Evolutionary conservation across 1,140 invertebrate genomes (phyloP).

Genomic region (Xylocopa sonorina): DNA sequence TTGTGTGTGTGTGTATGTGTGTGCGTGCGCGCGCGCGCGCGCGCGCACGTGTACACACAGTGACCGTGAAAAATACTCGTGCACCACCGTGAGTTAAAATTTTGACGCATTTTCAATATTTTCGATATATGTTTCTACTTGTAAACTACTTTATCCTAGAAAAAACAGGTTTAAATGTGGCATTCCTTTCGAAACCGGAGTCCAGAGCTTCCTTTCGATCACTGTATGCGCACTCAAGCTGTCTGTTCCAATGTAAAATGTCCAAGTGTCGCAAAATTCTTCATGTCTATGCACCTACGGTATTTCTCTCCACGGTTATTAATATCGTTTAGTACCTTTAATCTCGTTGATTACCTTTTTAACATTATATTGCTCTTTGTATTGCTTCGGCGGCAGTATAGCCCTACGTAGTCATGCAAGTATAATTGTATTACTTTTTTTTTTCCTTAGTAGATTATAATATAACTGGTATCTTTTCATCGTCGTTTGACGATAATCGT

Average conservation of each 20-base stretch:
- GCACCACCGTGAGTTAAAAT: no score
- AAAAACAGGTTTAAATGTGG: no score
- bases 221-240: no score
- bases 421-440: constrained; percentile 59
- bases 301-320: constrained; percentile 56
- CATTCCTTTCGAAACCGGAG: no score
- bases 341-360: constrained; percentile 69
- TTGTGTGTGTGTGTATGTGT: background rate
- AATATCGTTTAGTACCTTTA: constrained; percentile 65
- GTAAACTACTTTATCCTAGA: no score
- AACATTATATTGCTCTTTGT: constrained; percentile 80
- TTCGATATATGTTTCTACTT: no score
- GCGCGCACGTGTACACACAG: no score
- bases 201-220: no score
- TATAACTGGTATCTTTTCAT: constrained; percentile 38
- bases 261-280: background rate
- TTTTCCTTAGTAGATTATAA: constrained; percentile 59
- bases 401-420: constrained; percentile 78
- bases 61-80: no score
- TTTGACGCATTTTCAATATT: no score
- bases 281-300: constrained; percentile 1
- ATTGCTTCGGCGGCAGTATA: constrained; percentile 77
- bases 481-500: constrained; percentile 18
- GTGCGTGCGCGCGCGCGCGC: no score
- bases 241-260: background rate